A percentile compares a stretch with the other conserved stretches of the same genome.
These are phyloP conservation scores for Platyrinchus mystaceus DNA, from an alignment of 2,797 vertebrate species.

Conservation along the genomic window DNA sequence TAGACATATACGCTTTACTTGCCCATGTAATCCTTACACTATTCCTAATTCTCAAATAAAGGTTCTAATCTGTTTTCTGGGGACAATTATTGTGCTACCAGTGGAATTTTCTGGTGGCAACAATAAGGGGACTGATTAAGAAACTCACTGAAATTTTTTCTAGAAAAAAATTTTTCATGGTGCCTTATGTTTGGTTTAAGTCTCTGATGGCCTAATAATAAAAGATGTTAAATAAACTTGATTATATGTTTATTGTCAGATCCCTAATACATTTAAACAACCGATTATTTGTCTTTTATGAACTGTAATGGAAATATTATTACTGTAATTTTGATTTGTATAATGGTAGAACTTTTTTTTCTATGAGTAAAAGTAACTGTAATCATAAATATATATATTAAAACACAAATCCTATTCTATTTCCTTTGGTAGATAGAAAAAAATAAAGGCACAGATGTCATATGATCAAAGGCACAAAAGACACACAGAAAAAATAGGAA, in stretches of 20 bases:
- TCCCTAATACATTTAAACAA: background rate
- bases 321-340: background rate
- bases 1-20: background rate
- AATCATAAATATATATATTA: background rate
- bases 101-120: background rate
- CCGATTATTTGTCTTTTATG: background rate
- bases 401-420: background rate
- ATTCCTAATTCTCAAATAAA: conserved; percentile 3
- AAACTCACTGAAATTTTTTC: background rate
- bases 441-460: background rate
- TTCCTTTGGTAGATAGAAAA: background rate
- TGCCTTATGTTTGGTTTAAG: background rate
- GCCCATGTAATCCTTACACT: background rate
- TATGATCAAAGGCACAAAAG: background rate
- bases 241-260: background rate
- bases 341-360: background rate
- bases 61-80: background rate
- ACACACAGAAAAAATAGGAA: background rate
- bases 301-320: background rate
- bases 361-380: background rate
- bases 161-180: background rate
- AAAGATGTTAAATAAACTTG: background rate
- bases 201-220: background rate
- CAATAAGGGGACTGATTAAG: background rate
- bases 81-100: background rate